Conservation (phyloP, 2,888 invertebrate genomes). For the Philaethria dido region DNA sequence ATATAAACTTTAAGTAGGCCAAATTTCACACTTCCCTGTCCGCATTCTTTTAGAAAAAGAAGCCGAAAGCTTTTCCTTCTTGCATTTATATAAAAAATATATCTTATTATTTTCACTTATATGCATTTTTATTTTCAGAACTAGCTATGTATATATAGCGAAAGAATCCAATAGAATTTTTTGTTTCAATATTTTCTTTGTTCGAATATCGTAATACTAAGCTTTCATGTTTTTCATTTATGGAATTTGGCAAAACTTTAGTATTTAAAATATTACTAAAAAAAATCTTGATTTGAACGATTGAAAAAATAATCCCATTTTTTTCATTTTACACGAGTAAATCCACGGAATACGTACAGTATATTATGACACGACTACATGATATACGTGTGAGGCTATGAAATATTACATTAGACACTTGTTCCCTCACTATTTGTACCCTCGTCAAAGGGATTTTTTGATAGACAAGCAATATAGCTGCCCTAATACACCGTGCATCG, state of each 20-base stretch:
- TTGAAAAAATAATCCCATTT: not conserved
- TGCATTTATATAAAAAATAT: too few species aligned
- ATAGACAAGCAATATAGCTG: conserved; percentile 54
- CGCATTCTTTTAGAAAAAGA: too few species aligned
- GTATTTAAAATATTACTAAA: not conserved
- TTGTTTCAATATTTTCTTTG: not conserved
- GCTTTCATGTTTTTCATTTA: conserved; percentile 12
- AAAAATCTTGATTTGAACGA: not conserved
- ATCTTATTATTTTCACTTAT: too few species aligned
- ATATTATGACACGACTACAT: conserved; percentile 1
- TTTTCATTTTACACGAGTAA: not conserved
- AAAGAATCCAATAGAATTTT: too few species aligned
- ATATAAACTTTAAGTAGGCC: too few species aligned
- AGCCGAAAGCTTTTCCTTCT: too few species aligned
- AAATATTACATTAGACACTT: conserved; percentile 30
- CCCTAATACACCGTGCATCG: conserved; percentile 22
- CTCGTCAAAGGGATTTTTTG: conserved; percentile 61
- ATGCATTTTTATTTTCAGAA: too few species aligned
- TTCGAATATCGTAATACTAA: conserved; percentile 17
- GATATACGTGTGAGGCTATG: conserved; percentile 7
- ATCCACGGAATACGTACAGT: not conserved
- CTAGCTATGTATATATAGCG: too few species aligned
- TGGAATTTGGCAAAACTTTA: conserved; percentile 5
- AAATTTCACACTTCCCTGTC: too few species aligned
- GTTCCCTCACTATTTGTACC: conserved; percentile 55